Evolutionary conservation across 2,888 invertebrate genomes (phyloP).

Genomic region (Xylocampa areola): DNA sequence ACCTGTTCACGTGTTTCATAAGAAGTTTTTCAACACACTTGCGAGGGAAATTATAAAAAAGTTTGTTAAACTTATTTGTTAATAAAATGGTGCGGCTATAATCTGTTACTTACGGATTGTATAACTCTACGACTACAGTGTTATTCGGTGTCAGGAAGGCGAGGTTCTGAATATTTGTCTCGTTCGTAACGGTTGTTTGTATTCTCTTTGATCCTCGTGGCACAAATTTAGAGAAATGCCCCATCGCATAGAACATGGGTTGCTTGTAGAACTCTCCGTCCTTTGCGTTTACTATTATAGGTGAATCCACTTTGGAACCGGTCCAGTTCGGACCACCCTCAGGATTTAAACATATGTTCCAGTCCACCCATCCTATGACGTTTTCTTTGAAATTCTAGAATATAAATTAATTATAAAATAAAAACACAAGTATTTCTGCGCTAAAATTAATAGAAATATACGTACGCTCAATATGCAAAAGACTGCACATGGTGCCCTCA

Average conservation of each 20-base stretch:
- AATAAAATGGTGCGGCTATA: too few species aligned
- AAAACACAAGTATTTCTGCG: too few species aligned
- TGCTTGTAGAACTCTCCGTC: conserved; percentile 89
- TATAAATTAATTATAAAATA: too few species aligned
- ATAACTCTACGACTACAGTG: conserved; percentile 40
- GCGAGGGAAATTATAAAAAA: neutral
- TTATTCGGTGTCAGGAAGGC: conserved; percentile 41
- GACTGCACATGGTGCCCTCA: too few species aligned
- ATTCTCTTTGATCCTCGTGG: conserved; percentile 64
- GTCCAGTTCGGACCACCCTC: conserved; percentile 42
- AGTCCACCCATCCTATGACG: conserved; percentile 46
- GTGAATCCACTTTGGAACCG: conserved; percentile 22
- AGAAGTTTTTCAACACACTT: too few species aligned
- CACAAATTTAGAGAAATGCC: conserved; percentile 93
- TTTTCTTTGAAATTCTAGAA: conserved; percentile 38
- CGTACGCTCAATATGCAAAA: too few species aligned
- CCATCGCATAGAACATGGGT: conserved; percentile 95
- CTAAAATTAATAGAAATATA: too few species aligned
- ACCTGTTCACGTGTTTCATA: too few species aligned
- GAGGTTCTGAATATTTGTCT: conserved; percentile 15
- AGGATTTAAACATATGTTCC: conserved; percentile 40
- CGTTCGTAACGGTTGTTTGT: neutral
- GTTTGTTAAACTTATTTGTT: too few species aligned
- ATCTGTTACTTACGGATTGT: conserved; percentile 31
- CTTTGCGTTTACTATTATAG: conserved; percentile 29